These are phyloP conservation scores for Callaeas wilsoni DNA, from an alignment of 2,113 vertebrate genomes.

Conservation along the genomic window DNA sequence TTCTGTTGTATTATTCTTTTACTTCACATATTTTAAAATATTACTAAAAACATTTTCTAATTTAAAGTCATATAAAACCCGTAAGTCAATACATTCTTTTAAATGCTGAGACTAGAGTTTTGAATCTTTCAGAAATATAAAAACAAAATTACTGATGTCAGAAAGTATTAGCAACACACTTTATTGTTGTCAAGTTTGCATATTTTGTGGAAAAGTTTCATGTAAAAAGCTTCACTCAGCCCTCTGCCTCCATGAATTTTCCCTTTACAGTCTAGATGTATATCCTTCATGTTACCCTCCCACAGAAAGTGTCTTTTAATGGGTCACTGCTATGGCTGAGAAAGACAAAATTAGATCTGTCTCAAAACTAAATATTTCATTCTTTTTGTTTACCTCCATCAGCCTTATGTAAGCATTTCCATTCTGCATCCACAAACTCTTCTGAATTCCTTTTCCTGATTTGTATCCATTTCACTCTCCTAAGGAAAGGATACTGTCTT, in stretches of 20 bases:
- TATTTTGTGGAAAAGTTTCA: background rate
- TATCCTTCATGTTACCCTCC: background rate
- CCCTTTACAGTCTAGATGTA: background rate
- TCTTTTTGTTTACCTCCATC: background rate
- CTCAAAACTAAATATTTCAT: background rate
- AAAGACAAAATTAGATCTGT: background rate
- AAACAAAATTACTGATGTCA: background rate
- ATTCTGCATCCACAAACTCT: background rate
- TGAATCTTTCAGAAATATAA: background rate
- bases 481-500: background rate
- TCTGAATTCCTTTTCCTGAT: background rate
- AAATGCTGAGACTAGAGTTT: background rate
- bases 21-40: background rate
- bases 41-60: background rate
- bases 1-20: background rate
- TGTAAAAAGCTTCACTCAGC: background rate
- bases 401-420: background rate
- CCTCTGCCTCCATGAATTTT: background rate
- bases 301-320: background rate
- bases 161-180: background rate
- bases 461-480: background rate
- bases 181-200: background rate
- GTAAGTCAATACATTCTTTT: rapidly evolving
- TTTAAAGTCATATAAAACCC: background rate
- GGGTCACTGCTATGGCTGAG: background rate